Percentiles rank a stretch among this genome's conserved stretches.
phyloP scores from a whole-genome alignment of 2,113 vertebrate species.

The Chloebia gouldiae region DNA sequence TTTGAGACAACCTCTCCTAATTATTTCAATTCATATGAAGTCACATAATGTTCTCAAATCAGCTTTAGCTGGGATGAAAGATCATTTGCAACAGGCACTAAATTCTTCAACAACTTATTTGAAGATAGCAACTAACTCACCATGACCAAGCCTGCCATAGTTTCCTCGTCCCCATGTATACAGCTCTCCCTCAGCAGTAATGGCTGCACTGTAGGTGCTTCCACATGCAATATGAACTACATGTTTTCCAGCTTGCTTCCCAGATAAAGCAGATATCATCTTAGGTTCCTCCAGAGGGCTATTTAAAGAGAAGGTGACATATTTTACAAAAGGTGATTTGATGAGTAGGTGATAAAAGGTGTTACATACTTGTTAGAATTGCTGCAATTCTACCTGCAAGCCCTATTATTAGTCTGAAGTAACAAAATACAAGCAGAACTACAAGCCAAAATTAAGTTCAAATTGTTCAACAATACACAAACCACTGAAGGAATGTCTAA shows the following conservation, averaged over 20 bases:
- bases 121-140: conserved; percentile 58
- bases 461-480: neutral
- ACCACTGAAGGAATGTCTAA: neutral
- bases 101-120: neutral
- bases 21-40: neutral
- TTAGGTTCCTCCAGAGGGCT: conserved; percentile 94
- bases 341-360: neutral
- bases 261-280: conserved; percentile 88
- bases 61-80: neutral
- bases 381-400: neutral
- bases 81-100: neutral
- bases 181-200: conserved; percentile 94
- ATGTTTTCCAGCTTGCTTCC: conserved; percentile 90
- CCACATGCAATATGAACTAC: conserved; percentile 92
- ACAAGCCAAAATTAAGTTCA: neutral
- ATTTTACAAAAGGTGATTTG: neutral
- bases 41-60: neutral
- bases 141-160: conserved; percentile 95
- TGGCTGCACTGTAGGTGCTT: conserved; percentile 93
- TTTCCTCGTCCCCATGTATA: conserved; percentile 97
- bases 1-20: neutral
- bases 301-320: neutral
- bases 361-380: neutral
- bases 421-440: neutral
- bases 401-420: neutral